Base-by-base conservation (phyloP, 1,140 invertebrate genomes). In the Lineus longissimus region DNA sequence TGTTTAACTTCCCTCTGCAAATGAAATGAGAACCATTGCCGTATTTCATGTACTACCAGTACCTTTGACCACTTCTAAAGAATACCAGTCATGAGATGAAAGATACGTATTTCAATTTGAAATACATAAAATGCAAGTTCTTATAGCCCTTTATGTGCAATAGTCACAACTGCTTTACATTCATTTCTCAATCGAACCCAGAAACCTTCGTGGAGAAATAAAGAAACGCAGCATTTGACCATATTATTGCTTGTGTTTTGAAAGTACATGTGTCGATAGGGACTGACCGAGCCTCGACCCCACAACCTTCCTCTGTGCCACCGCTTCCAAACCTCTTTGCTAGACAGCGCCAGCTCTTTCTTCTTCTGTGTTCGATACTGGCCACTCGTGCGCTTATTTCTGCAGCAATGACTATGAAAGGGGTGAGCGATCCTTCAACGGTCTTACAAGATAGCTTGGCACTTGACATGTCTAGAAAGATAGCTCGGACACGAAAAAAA, bases 1-100 rank as follows among this genome's bases (percentile, higher is more conserved):
- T 62, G 33, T 70, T 67, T 27, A 68, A 58, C 29, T 64, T 62
- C 59, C 69, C 51, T 59, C 55, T 19, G 63, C 51, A 60, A 27
- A 51, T 4, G 25, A 4, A 51, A 6, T 51, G 9, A 51, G 6
- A 51, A 7, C 9, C 9, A 51, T 27, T 13, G 11, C 11, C 11
- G 19, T 11, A 43, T 43, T 13, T 13, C 40, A 43, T 43, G 11
- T 13, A 11, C 11, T 43, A 13, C 19, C 40, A 43, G 11, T 13
- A 43, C n/a, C n/a, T n/a, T 13, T 43, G 40, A 19, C 40, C 19
- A 43, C 19, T 43, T 43, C 40, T 43, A 13, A 43, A 19, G 40
- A 43, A 13, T 43, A 43, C 11, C 40, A 43, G 40, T 43, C 11
- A 43, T 43, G 40, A 43, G 11, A 11, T 13, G 40, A 19, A 19